phyloP scores from a whole-genome alignment of 1,140 invertebrate species.

The Chrysopa pallens region DNA sequence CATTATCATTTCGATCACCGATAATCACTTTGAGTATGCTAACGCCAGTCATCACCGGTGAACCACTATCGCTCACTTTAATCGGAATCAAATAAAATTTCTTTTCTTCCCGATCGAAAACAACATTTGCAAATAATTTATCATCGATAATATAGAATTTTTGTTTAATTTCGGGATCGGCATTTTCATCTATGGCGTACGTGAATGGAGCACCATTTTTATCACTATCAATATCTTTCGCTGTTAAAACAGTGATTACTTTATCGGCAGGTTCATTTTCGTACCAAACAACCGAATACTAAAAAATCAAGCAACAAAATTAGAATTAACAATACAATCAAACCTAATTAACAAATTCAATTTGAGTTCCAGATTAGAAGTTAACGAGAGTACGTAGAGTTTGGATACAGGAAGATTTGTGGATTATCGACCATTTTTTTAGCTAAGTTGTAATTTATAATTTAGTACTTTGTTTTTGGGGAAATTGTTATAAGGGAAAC shows the following conservation, averaged over 20 bases:
- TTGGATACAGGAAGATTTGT: too few relatives aligned
- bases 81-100: slow-evolving; percentile 79
- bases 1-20: slow-evolving; percentile 79
- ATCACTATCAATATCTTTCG: slow-evolving; percentile 59
- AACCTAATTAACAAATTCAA: too few relatives aligned
- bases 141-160: slow-evolving; percentile 44
- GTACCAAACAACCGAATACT: slow-evolving; percentile 52
- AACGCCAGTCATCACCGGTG: slow-evolving; percentile 46
- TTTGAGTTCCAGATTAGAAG: too few relatives aligned
- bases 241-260: slow-evolving; percentile 51
- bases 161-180: slow-evolving; percentile 41
- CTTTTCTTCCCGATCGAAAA: slow-evolving; percentile 76
- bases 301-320: too few relatives aligned
- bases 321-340: too few relatives aligned
- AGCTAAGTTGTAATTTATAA: too few relatives aligned
- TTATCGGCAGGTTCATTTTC: slow-evolving; percentile 53
- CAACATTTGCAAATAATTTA: slow-evolving; percentile 35
- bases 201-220: slow-evolving; percentile 69
- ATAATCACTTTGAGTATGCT: slow-evolving; percentile 72
- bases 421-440: too few relatives aligned
- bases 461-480: too few relatives aligned
- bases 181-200: slow-evolving; percentile 47
- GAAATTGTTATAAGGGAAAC: too few relatives aligned
- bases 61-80: slow-evolving; percentile 67
- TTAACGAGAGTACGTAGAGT: too few relatives aligned